Evolutionary conservation across 2,888 invertebrate species (phyloP).

Genomic region (Imbricaverruca yamaguchii): DNA sequence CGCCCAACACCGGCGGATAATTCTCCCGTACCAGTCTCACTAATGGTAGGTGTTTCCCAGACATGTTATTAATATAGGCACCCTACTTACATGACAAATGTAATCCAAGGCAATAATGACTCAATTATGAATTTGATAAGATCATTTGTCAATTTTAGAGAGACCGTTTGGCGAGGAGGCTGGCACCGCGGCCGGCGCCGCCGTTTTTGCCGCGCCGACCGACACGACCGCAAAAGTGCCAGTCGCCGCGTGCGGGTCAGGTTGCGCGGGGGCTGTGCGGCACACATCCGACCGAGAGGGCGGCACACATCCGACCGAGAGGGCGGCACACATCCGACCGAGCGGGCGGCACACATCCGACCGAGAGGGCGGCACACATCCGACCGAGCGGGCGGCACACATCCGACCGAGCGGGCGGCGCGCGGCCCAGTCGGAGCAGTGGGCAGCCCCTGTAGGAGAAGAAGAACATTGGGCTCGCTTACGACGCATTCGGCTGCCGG

Average conservation of each 20-base stretch:
- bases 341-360: neutral
- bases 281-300: neutral
- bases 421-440: neutral
- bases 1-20: neutral
- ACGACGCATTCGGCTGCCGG: too few species aligned
- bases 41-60: constrained; percentile 18
- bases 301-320: too few species aligned
- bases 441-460: neutral
- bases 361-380: neutral
- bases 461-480: too few species aligned
- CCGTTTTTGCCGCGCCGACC: neutral
- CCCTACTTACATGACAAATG: constrained; percentile 20
- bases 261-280: too few species aligned
- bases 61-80: constrained; percentile 20
- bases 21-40: neutral
- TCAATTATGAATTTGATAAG: constrained; percentile 20
- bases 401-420: neutral
- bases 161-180: neutral
- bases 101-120: constrained; percentile 18
- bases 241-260: neutral
- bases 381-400: too few species aligned
- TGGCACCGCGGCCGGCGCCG: neutral
- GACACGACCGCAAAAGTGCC: neutral
- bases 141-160: constrained; percentile 16
- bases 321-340: too few species aligned